Evolutionary conservation across 2,797 vertebrate species (phyloP), one percentile per base, ranked within the genome.

Genomic region (Pteropus rufus): DNA sequence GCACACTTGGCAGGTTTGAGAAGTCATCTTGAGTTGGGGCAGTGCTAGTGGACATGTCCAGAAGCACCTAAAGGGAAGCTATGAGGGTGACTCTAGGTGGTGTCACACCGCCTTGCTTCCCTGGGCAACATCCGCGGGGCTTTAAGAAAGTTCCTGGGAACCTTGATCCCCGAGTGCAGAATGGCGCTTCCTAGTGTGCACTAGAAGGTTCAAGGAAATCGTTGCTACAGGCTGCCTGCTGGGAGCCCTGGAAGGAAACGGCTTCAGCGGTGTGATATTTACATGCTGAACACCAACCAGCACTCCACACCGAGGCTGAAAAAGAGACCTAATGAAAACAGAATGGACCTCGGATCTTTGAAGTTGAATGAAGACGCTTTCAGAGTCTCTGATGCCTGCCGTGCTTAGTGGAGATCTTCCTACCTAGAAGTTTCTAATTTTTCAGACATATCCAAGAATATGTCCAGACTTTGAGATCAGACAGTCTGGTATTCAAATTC

Each of bases 31-130:
- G 70, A 76, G 56, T 0, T 36, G 83, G 62, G 72, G 36, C 31
- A 39, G 56, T 18, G 91, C 36, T 39, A 1, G 29, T 18, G 81
- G 64, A 15, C 67, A 26, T 1, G 29, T 70, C 46, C 84, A 84
- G 64, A 24, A 26, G 23, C 62, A 36, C 31, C 80, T 12, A 4
- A 49, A 89, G 88, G 96, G 92, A 92, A 90, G 69, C 84, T 44
- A 10, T 4, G 31, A 52, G 39, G 72, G 87, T 2, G 62, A n/a
- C 84, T 73, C 95, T n/a, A 8, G n/a, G 62, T 3, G 93, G 97
- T 95, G 97, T 96, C 86, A 79, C 97, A 82, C 58, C 18, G 80
- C 60, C 82, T 44, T 14, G 72, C 93, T 93, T 93, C 97, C 97
- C 94, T 9, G 26, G 29, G 86, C 93, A 96, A 96, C 96, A 91